Evolutionary conservation across 1,140 invertebrate species (phyloP), one percentile per base, ranked within the genome.

Genomic region (Drosophila lowei): DNA sequence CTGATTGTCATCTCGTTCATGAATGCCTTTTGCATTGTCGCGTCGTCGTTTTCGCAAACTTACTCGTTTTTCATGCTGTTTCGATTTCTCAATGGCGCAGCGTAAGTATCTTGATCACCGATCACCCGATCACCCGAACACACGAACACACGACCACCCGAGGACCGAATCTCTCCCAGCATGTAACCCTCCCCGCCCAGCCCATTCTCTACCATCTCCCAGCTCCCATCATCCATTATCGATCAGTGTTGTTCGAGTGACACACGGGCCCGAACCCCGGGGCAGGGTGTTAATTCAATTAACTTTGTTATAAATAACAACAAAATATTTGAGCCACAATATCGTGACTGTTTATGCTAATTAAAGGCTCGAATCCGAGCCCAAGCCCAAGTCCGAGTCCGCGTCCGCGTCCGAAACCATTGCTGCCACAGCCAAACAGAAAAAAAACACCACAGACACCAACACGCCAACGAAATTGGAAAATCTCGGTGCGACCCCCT

Each of bases 11-110:
- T 97, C 66, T 96, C 97, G 60, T 94, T 97, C 76, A 95, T 97
- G 93, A 98, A 98, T 92, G 97, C 95, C 55, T 84, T 98, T 11
- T 97, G 96, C 90, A 97, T 97, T 75, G 95, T 97, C 48, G 94
- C 95, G 44, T 97, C 97, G 30, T 97, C 96, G 84, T 96, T 97
- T 92, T 95, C 95, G 76, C 97, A 97, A 92, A 94, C 93, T 63
- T 98, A 97, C 92, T 95, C 94, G 92, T 93, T 96, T 50, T 97
- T 98, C 92, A 95, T 98, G 94, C 91, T 98, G 43, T 97, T 97
- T 91, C 93, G 97, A 84, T 97, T 98, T 79, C 93, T 98, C 77
- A 98, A 97, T 90, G 97, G 97, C 65, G 96, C 97, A 89, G 97
- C 97, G 97, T 98, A 93, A 97, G 96, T 96, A 91, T 61, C 53